Conservation (phyloP, 2,797 vertebrate genomes). For the Sebastes hopkinsi region DNA sequence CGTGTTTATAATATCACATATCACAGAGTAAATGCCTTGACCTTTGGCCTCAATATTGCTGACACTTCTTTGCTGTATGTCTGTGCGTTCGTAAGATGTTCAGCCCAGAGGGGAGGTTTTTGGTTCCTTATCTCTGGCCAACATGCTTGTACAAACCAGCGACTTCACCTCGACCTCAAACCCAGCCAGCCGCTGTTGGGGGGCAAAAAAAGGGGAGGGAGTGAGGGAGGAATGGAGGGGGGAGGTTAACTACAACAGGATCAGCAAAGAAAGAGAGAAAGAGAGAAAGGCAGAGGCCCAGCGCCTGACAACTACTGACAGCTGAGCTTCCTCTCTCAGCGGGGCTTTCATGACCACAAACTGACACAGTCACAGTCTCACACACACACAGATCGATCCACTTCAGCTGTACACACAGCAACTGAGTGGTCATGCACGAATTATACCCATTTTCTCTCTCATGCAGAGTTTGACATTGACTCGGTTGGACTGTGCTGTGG, state of each 20-base stretch:
- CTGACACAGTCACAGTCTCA: constrained; percentile 45
- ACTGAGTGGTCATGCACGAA: constrained; percentile 18
- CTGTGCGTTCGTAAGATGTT: not conserved
- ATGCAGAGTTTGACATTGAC: constrained; percentile 40
- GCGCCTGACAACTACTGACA: constrained; percentile 66
- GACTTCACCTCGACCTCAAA: constrained; percentile 61
- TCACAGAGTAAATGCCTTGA: constrained; percentile 4
- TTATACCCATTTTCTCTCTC: constrained; percentile 31
- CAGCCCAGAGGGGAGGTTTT: constrained; percentile 20
- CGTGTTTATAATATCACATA: not conserved
- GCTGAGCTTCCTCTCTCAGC: constrained; percentile 71
- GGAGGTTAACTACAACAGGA: constrained; percentile 41
- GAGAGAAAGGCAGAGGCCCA: constrained; percentile 21
- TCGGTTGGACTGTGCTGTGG: constrained; percentile 36
- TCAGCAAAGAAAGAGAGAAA: constrained; percentile 34
- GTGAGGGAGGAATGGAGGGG: not conserved
- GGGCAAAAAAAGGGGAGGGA: constrained; percentile 41
- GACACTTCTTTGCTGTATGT: constrained; percentile 6
- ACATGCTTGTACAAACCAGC: constrained; percentile 59
- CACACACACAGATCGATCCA: constrained; percentile 26
- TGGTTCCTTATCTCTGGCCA: constrained; percentile 76
- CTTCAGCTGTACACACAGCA: constrained; percentile 14
- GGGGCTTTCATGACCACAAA: constrained; percentile 68
- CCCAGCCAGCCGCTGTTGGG: constrained; percentile 38
- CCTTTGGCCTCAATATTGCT: not conserved